Evolutionary conservation across 2,888 invertebrate species (phyloP).

Genomic region (Cosmorhoe ocellata): DNA sequence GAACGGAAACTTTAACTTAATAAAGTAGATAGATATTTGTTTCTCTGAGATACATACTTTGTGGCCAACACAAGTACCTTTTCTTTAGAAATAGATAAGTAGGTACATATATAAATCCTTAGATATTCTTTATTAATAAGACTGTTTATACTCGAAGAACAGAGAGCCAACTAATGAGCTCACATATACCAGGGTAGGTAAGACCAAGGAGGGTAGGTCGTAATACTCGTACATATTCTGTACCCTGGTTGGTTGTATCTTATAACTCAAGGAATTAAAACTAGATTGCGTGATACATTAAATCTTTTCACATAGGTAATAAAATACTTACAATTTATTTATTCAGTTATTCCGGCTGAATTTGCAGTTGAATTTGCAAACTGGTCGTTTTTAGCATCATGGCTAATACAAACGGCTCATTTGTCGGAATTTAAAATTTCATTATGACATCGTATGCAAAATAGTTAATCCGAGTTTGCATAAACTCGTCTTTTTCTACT

Average conservation of each 20-base stretch:
- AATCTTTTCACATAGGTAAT: slow-evolving; percentile 6
- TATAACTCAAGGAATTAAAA: slow-evolving; percentile 3
- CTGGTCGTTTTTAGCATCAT: slow-evolving; percentile 3
- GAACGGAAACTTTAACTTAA: slow-evolving; percentile 19
- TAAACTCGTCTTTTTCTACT: neutral
- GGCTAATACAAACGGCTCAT: neutral
- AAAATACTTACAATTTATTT: slow-evolving; percentile 3
- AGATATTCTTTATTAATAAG: no score
- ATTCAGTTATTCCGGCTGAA: slow-evolving; percentile 12
- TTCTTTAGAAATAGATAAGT: no score
- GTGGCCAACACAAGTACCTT: no score
- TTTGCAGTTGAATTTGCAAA: slow-evolving; percentile 2
- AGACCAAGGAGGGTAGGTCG: no score
- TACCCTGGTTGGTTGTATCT: no score
- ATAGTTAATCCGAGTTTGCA: slow-evolving; percentile 9
- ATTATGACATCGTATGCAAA: slow-evolving; percentile 9
- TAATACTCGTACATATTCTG: no score
- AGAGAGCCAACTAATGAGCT: no score
- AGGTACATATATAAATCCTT: no score
- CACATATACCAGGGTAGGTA: no score
- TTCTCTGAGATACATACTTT: slow-evolving; percentile 2
- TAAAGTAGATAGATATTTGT: slow-evolving; percentile 5
- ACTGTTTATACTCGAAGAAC: no score
- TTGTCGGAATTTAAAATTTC: slow-evolving; percentile 1
- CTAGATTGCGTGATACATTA: slow-evolving; percentile 10